Evolutionary conservation across 2,797 vertebrate species (phyloP).

Genomic region (Natrix natrix): DNA sequence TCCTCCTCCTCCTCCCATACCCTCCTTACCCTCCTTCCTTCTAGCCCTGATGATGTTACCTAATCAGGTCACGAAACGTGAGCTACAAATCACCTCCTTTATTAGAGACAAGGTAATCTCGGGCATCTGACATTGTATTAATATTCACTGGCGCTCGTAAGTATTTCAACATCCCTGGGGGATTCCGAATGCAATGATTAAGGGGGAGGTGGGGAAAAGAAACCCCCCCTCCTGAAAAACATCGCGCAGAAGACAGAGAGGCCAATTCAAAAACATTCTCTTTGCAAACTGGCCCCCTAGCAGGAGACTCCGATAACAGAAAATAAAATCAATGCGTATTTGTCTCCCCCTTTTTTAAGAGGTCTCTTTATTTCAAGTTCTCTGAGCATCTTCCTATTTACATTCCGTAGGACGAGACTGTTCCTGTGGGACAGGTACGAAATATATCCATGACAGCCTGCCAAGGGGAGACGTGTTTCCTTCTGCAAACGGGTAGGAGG

Average conservation of each 20-base stretch:
- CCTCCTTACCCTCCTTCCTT: too few relatives aligned
- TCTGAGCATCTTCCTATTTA: constrained; percentile 55
- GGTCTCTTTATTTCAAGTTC: constrained; percentile 38
- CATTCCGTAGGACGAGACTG: constrained; percentile 54
- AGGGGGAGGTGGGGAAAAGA: too few relatives aligned
- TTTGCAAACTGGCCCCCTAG: constrained; percentile 25
- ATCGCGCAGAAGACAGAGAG: constrained; percentile 23
- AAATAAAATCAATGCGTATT: constrained; percentile 51
- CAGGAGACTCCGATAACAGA: constrained; percentile 41
- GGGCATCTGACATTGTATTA: neutral
- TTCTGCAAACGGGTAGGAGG: constrained; percentile 59
- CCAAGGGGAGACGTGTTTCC: constrained; percentile 27
- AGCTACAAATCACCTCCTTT: too few relatives aligned
- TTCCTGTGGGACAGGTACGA: neutral
- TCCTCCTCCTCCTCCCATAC: too few relatives aligned
- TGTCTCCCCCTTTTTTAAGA: constrained; percentile 16
- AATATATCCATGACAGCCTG: neutral
- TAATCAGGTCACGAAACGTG: too few relatives aligned
- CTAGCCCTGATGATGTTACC: too few relatives aligned
- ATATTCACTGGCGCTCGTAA: constrained; percentile 40
- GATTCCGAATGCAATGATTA: constrained; percentile 42
- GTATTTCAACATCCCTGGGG: constrained; percentile 42
- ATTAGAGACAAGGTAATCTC: constrained; percentile 15
- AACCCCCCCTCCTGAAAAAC: neutral
- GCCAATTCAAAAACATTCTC: constrained; percentile 41